Evolutionary conservation across 2,797 vertebrate species (phyloP), one percentile per base, ranked within the genome.

Genomic region (Chlorospingus flavigularis): DNA sequence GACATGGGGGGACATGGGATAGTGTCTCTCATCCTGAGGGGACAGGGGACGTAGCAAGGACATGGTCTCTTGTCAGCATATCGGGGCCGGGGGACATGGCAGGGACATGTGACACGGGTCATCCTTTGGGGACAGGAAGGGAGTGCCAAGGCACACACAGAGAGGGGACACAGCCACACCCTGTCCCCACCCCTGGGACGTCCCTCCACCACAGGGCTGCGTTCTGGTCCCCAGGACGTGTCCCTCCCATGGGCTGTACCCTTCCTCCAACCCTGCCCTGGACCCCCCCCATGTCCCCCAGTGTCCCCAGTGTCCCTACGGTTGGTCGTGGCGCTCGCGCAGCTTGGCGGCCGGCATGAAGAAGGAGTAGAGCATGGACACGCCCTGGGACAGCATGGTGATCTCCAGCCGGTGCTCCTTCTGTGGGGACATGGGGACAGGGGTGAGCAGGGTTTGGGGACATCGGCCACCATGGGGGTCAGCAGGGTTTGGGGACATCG

Each of bases 291-390:
- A 9, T 42, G 19, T 31, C 24, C 31, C 61, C 16, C 50, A 30
- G 17, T 50, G 35, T 53, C 66, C 66, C 66, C 48, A 0, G 23
- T 55, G 54, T 55, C 8, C 79, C 35, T 73, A 90, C 88, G 80
- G 88, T 61, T 85, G 88, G 67, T 90, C 88, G 19, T 85, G 81
- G 42, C 81, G 81, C 67, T 85, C 88, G 31, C 74, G 67, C 23
- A 90, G 88, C 13, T 90, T 90, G 1, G 88, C 74, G 2, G 88
- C 61, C 9, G 88, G 81, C 88, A 90, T 86, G 82, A 86, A 91
- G 75, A 91, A 86, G 33, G 83, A 86, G 65, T 86, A 75, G 77
- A 76, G 83, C 83, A 91, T 86, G 61, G 88, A 90, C 23, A 90
- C 88, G 11, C 88, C 88, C 61, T 90, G 88, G 7, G 88, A 90